Base-by-base conservation (phyloP, 2,113 vertebrate genomes). In the Oryzias javanicus region DNA sequence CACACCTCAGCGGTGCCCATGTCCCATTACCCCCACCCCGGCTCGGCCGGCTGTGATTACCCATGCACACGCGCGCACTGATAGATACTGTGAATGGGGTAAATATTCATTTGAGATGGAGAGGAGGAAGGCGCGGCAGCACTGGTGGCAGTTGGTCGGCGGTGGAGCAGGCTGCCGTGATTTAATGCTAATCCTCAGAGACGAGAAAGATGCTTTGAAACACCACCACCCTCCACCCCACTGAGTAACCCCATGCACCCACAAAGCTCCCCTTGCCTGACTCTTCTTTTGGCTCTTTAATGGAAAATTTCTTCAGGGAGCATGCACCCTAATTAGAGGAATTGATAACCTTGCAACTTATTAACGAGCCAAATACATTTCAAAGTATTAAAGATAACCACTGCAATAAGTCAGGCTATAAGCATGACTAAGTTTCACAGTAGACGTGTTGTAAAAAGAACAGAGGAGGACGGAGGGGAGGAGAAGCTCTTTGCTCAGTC, bases 351-450 rank as follows among this genome's bases (percentile, higher is more conserved):
- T 93, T 90, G 90, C 91, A 89, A 92, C 93, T 95, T 94, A 92
- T 94, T 96, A 97, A 96, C 94, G 92, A 97, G 94, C 92, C 93
- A 94, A 95, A 96, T 96, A 92, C 93, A 96, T 97, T 95, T 94
- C 91, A 94, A 95, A 95, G 94, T 96, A 95, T 96, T 96, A 96
- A 94, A 95, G 93, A 95, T 95, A 96, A 96, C 94, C 91, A 93
- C 91, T 91, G 95, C 93, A 95, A 93, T 95, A 97, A 94, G 94
- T 96, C 94, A 94, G 89, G 86, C 92, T 94, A 93, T 93, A 94
- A 96, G 93, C 93, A 80, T 94, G 87, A 89, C 91, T 93, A 89
- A 90, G 92, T 94, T 94, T 94, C 92, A 92, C 91, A 93, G 92
- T 87, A 89, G 74, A 81, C 66, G 76, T 90, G 91, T 85, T 90